phyloP scores from a whole-genome alignment of 2,113 vertebrate genomes.

The Callaeas wilsoni region DNA sequence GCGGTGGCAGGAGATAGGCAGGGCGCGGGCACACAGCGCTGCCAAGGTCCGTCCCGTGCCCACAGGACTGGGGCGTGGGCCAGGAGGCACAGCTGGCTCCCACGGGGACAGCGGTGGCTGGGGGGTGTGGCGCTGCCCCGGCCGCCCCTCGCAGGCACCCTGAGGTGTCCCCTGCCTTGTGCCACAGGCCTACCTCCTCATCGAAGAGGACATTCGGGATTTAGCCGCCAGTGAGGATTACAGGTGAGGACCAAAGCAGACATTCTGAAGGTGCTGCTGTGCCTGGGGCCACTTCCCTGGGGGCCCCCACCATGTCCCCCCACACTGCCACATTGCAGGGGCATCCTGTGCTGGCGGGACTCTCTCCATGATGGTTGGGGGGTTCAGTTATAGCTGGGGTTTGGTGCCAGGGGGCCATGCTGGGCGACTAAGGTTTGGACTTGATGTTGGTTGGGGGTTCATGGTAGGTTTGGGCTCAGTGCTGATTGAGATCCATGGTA shows the following conservation, averaged over 20 bases:
- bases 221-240: slow-evolving; percentile 89
- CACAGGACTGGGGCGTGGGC: accelerated
- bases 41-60: not conserved
- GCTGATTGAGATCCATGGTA: not conserved
- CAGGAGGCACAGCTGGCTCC: not conserved
- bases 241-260: slow-evolving; percentile 70
- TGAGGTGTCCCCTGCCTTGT: not conserved
- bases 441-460: not conserved
- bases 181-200: slow-evolving; percentile 89
- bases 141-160: accelerated
- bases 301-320: accelerated
- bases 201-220: slow-evolving; percentile 92
- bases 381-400: accelerated
- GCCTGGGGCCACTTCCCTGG: not conserved
- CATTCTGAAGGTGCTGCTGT: accelerated
- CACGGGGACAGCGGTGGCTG: accelerated
- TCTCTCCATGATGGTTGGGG: accelerated
- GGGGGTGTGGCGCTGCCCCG: accelerated
- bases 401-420: not conserved
- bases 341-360: accelerated
- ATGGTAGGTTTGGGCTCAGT: not conserved
- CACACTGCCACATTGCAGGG: not conserved
- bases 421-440: not conserved
- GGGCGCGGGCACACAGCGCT: accelerated
- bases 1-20: not conserved